Evolutionary conservation across 2,888 invertebrate species (phyloP), one percentile per base, ranked within the genome.

Genomic region (Frankliniella intonsa): DNA sequence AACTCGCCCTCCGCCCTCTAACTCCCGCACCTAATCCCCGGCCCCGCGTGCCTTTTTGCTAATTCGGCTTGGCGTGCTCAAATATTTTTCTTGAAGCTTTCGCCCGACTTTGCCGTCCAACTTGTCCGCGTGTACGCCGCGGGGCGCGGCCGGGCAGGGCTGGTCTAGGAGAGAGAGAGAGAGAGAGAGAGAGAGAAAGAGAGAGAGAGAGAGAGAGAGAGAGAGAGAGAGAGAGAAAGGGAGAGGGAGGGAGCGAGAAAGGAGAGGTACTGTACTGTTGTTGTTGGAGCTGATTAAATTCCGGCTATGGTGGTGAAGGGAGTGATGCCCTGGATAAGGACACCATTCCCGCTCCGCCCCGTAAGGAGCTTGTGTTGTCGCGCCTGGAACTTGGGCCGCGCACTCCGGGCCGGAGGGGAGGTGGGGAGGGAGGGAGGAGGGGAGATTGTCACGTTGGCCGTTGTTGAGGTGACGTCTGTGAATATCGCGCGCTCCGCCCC

Each of bases 211-310:
- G 38, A 38, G 38, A 38, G 38, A 38, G 38, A 38, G 38, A 5
- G 38, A 38, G 38, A 5, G 38, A 38, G 38, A 5, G 38, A 38
- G 38, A 38, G 38, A 38, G 38, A 38, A 5, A 55, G 55, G 2
- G 55, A 17, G 55, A 17, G 55, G 9, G 55, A 17, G 14, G n/a
- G 1, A 9, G 65, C 65, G 65, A 65, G 19, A n/a, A 65, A 17
- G 14, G 22, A 11, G 9, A 22, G 11, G 69, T n/a, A 19, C 62
- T 17, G 19, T 62, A 62, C 62, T 69, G 69, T 22, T 69, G 69
- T 69, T 22, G 69, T n/a, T 22, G 69, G 8, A 69, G 69, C 69
- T 69, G 69, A 69, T 69, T 69, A 69, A 69, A 69, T 69, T 69
- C 22, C 22, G 69, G 69, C 69, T 69, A 62, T 62, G 62, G 62